Evolutionary conservation across 2,888 invertebrate species (phyloP), one percentile per base, ranked within the genome.

Genomic region (Sphaeridia pumilis): DNA sequence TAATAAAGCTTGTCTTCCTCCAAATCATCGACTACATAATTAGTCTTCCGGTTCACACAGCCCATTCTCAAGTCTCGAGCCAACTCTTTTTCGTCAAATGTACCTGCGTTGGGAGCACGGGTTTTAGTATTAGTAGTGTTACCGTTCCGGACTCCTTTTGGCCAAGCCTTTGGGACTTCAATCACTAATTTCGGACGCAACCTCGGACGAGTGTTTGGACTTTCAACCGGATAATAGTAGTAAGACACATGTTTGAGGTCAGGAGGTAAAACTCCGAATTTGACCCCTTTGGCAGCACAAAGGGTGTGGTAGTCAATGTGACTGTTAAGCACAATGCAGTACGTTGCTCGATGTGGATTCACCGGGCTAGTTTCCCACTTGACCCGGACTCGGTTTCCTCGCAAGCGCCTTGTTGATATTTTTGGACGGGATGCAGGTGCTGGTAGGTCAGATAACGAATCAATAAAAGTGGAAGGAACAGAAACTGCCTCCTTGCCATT

Each of bases 271-370:
- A 68, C 71, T 3, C 72, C 72, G 38, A 66, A 64, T 22, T 67
- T 63, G 48, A 71, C 70, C 0, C 70, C 69, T 57, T 72, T 66
- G 1, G 76, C 75, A 21, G 72, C 72, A 65, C 77, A 77, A 31
- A 76, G 67, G 0, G 75, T 72, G 10, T 69, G 66, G 64, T 74
- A 75, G 58, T 72, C 71, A 34, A 67, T 67, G 38, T 68, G 64
- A 2, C 70, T 70, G 66, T 74, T 77, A 31, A 76, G 69, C 17
- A 75, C 72, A 21, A 78, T 67, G 65, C 76, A 78, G 65, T 78
- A 77, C 57, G 70, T 68, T 54, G 73, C 74, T n/a, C 69, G 67
- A 59, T 74, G 73, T 3, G 74, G 74, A 63, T 74, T 74, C 41
- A 74, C 70, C 31, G 72, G 67, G 65, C 74, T 75, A 0, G 60